Conservation (phyloP, 2,888 invertebrate genomes). For the Acanthosepion pharaonis region DNA sequence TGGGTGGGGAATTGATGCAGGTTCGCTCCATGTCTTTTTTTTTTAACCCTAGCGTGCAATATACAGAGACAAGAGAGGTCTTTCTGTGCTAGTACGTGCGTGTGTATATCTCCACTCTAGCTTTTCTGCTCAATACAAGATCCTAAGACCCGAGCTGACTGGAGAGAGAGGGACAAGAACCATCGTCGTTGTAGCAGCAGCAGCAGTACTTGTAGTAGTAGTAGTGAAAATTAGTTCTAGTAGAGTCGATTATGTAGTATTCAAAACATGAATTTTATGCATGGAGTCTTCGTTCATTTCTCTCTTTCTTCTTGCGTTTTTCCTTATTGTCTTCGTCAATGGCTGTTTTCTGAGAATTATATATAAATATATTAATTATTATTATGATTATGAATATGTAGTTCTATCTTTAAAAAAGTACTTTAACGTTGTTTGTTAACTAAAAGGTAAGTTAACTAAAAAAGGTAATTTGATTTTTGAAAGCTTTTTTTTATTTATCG, state of each 20-base stretch:
- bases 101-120: background rate
- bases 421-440: no score
- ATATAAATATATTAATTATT: no score
- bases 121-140: background rate
- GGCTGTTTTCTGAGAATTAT: no score
- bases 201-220: background rate
- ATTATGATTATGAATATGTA: no score
- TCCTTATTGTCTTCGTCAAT: background rate
- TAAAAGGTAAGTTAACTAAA: no score
- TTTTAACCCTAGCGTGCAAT: background rate
- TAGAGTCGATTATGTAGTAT: background rate
- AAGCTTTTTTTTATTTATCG: no score
- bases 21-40: background rate
- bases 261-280: background rate
- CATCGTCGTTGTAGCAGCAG: background rate
- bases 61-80: background rate
- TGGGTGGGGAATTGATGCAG: background rate
- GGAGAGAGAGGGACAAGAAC: background rate
- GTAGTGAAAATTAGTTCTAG: background rate
- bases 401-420: no score
- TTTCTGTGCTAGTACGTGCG: background rate
- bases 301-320: background rate
- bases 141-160: constrained; percentile 6
- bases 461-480: no score
- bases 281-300: background rate